These are phyloP conservation scores for Hirundichthys speculiger DNA, from an alignment of 2,113 vertebrate species.

Conservation along the genomic window DNA sequence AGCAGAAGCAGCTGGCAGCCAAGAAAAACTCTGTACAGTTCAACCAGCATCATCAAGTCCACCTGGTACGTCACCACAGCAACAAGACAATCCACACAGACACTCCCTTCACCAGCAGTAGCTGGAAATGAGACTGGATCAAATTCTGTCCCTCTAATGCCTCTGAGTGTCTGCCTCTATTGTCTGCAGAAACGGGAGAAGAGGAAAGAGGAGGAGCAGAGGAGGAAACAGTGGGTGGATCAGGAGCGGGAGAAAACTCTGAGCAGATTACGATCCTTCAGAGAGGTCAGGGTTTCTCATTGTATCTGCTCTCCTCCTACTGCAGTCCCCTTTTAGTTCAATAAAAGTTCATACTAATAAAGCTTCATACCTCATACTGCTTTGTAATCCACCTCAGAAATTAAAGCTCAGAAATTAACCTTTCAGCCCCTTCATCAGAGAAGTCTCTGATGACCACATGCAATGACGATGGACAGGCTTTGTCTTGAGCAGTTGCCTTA, in stretches of 20 bases:
- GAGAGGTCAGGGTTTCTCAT: conserved; percentile 82
- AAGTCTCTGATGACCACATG: neutral
- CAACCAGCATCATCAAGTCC: conserved; percentile 87
- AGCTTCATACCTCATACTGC: neutral
- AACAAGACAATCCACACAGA: conserved; percentile 29
- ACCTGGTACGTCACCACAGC: conserved; percentile 85
- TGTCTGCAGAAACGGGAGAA: conserved; percentile 90
- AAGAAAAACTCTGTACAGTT: conserved; percentile 75
- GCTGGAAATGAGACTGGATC: conserved; percentile 3
- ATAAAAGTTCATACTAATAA: conserved; percentile 8
- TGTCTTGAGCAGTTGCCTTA: neutral
- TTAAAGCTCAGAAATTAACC: conserved; percentile 10
- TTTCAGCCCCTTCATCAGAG: neutral
- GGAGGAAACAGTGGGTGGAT: conserved; percentile 90
- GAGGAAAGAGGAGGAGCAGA: conserved; percentile 88
- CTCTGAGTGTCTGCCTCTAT: conserved; percentile 58
- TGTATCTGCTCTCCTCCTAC: neutral
- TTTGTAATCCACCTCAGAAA: conserved; percentile 2
- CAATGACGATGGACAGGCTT: neutral
- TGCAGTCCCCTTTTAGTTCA: conserved; percentile 4
- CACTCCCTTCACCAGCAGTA: neutral
- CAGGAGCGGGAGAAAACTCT: conserved; percentile 92
- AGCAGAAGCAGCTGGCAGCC: conserved; percentile 79
- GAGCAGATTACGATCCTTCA: conserved; percentile 89
- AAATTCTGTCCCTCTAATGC: neutral